Evolutionary conservation across 2,113 vertebrate species (phyloP).

Genomic region (Trochalopteron elliotii): DNA sequence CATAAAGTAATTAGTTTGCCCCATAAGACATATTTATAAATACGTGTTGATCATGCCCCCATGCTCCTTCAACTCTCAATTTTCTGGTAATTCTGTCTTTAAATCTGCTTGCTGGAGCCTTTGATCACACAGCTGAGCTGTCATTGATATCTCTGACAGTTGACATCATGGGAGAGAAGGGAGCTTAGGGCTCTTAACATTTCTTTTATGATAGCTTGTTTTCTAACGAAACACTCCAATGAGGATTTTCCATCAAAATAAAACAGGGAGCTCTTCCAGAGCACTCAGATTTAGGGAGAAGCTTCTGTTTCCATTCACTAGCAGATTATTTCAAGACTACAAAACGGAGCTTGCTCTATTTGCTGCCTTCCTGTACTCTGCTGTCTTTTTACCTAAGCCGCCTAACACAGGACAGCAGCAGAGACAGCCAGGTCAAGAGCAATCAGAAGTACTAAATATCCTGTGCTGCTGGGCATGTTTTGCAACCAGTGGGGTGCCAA

Average conservation of each 20-base stretch:
- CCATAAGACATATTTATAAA: background rate
- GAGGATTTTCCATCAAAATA: conserved; percentile 34
- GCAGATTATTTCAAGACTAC: conserved; percentile 18
- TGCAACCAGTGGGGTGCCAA: background rate
- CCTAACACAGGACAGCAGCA: conserved; percentile 9
- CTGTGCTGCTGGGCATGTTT: background rate
- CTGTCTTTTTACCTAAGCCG: conserved; percentile 27
- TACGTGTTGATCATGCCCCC: background rate
- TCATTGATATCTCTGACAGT: conserved; percentile 24
- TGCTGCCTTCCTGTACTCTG: background rate
- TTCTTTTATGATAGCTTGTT: conserved; percentile 54
- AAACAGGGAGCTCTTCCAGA: conserved; percentile 20
- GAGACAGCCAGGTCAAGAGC: conserved; percentile 39
- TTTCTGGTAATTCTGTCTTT: conserved; percentile 44
- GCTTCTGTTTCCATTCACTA: conserved; percentile 12
- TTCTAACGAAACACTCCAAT: background rate
- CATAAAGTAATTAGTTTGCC: background rate
- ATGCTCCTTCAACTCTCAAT: background rate
- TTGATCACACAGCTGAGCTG: conserved; percentile 36
- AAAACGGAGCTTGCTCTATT: background rate
- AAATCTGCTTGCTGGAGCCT: conserved; percentile 15
- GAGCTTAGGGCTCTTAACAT: conserved; percentile 44
- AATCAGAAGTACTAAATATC: conserved; percentile 50
- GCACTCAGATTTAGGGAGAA: conserved; percentile 16
- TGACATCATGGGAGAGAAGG: conserved; percentile 51